Evolutionary conservation across 2,888 invertebrate species (phyloP).

Genomic region (Tethea ocularis): DNA sequence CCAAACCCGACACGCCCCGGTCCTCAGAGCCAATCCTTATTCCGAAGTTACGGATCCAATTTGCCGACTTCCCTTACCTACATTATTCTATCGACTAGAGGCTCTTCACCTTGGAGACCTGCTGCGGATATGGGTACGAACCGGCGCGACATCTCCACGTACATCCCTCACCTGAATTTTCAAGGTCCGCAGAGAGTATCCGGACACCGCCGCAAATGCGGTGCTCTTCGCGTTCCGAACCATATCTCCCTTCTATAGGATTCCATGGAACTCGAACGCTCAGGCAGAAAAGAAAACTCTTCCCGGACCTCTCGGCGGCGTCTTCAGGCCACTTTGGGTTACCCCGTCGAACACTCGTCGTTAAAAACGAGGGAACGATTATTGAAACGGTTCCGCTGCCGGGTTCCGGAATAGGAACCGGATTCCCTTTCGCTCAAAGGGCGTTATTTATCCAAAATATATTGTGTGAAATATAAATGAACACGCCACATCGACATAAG

Average conservation of each 20-base stretch:
- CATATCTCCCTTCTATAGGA: constrained; percentile 81
- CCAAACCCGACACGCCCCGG: constrained; percentile 84
- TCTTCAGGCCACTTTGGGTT: constrained; percentile 81
- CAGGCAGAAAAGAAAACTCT: constrained; percentile 74
- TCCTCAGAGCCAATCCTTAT: constrained; percentile 89
- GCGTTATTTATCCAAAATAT: too few relatives aligned
- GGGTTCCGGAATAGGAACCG: constrained; percentile 76
- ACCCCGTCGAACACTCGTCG: constrained; percentile 25
- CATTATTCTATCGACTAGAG: constrained; percentile 86
- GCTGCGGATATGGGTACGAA: constrained; percentile 89
- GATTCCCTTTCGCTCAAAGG: constrained; percentile 34
- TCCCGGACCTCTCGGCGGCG: constrained; percentile 78
- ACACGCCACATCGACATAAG: too few relatives aligned
- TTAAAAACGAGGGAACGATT: constrained; percentile 66
- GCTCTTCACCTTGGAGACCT: constrained; percentile 89
- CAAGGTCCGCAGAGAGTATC: constrained; percentile 59
- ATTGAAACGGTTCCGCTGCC: constrained; percentile 79
- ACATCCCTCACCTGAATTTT: constrained; percentile 61
- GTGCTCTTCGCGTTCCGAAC: constrained; percentile 70
- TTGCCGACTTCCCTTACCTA: constrained; percentile 88
- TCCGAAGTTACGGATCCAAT: constrained; percentile 86
- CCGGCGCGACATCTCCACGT: constrained; percentile 60
- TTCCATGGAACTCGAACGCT: constrained; percentile 76
- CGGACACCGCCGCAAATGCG: constrained; percentile 51
- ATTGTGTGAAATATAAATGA: too few relatives aligned